Evolutionary conservation across 2,797 vertebrate genomes (phyloP).

Genomic region (Trichosurus vulpecula): DNA sequence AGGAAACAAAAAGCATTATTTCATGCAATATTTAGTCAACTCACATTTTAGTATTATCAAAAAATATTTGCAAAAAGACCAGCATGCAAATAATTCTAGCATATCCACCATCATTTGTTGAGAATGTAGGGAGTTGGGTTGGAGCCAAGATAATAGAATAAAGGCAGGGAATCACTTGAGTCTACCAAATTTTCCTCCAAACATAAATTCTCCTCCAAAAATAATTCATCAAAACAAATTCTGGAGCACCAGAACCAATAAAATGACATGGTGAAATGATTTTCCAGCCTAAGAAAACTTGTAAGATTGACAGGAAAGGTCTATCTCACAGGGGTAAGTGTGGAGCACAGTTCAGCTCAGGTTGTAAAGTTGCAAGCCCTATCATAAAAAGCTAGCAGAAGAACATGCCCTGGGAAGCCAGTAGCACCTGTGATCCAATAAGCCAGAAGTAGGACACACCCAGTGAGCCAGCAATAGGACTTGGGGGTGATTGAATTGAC

Average conservation of each 20-base stretch:
- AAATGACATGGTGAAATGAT: neutral
- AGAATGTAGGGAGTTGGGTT: too few relatives aligned
- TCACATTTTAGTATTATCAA: neutral
- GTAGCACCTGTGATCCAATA: neutral
- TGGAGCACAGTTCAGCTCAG: neutral
- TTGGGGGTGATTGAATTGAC: neutral
- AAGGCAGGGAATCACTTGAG: neutral
- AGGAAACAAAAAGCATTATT: neutral
- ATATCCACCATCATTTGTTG: neutral
- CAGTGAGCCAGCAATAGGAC: neutral
- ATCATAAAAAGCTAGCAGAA: too few relatives aligned
- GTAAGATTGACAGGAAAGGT: neutral
- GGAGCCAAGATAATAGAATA: neutral
- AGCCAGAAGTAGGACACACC: neutral
- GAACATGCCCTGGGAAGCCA: too few relatives aligned
- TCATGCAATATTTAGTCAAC: neutral
- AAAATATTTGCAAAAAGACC: neutral
- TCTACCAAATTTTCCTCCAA: neutral
- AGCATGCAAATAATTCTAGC: neutral
- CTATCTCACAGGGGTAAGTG: neutral
- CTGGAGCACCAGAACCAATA: neutral
- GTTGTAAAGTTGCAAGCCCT: neutral
- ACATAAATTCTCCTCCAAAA: neutral
- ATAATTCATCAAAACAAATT: neutral
- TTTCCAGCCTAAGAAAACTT: neutral